phyloP scores from a whole-genome alignment of 2,113 vertebrate species.

The Lophotis ruficrista region DNA sequence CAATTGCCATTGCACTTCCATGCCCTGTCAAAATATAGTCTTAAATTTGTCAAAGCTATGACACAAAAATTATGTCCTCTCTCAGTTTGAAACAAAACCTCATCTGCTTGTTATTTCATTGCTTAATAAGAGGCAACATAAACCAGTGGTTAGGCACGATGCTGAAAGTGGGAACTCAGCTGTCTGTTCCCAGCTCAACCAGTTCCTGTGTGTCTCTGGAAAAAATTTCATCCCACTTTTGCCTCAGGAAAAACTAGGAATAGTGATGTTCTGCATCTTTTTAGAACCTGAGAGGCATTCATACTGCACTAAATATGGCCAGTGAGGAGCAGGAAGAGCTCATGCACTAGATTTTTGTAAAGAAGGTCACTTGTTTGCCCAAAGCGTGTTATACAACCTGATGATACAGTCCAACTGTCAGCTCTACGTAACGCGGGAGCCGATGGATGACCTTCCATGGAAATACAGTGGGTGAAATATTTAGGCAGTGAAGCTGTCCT shows the following conservation, averaged over 20 bases:
- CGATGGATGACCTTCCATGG: fast-evolving
- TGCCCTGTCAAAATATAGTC: neutral
- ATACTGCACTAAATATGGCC: neutral
- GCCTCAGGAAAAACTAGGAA: neutral
- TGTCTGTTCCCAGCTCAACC: neutral
- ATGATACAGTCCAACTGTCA: neutral
- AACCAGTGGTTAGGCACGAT: neutral
- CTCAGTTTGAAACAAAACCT: neutral
- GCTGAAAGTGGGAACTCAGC: neutral
- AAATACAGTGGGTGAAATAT: neutral
- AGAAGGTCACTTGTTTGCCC: neutral
- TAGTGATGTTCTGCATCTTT: neutral
- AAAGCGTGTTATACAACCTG: neutral
- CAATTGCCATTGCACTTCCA: neutral
- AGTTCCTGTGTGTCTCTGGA: neutral
- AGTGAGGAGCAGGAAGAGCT: neutral
- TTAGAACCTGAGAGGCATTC: neutral
- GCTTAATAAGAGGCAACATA: neutral
- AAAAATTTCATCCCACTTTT: neutral
- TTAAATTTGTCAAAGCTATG: neutral
- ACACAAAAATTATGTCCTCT: neutral
- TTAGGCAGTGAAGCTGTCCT: neutral
- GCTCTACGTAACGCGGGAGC: neutral
- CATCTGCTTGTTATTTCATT: neutral
- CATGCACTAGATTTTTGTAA: neutral